Evolutionary conservation across 2,797 vertebrate genomes (phyloP).

Genomic region (Myiothlypis chrysogaster): DNA sequence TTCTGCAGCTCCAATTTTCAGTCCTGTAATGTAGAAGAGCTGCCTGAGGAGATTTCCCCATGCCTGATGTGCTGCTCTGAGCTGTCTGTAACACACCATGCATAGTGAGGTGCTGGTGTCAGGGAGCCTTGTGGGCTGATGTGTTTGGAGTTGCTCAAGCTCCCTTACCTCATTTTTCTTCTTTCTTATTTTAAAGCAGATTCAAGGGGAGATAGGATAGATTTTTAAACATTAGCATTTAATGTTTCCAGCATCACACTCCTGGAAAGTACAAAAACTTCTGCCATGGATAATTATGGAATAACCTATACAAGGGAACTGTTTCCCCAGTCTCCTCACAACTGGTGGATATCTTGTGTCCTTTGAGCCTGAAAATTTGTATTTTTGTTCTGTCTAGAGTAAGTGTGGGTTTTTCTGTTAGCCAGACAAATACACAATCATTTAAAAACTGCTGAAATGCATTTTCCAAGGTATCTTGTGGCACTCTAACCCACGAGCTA

Average conservation of each 20-base stretch:
- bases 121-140: neutral
- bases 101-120: neutral
- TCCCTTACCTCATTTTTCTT: neutral
- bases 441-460: conserved; percentile 28
- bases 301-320: neutral
- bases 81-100: neutral
- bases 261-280: neutral
- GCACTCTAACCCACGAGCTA: neutral
- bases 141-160: neutral
- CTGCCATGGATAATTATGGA: neutral
- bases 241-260: neutral
- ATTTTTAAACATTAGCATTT: neutral
- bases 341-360: neutral
- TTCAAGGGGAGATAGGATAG: neutral
- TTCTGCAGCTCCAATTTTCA: neutral
- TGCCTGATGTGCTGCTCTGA: neutral
- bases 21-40: neutral
- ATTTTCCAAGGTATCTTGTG: conserved; percentile 7
- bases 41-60: neutral
- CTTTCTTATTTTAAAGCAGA: neutral
- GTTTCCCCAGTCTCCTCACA: neutral
- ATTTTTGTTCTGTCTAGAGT: neutral
- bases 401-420: conserved; percentile 28
- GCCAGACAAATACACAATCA: neutral
- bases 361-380: neutral